Conservation (phyloP, 2,113 vertebrate genomes). For the Campylomormyrus numenius region DNA sequence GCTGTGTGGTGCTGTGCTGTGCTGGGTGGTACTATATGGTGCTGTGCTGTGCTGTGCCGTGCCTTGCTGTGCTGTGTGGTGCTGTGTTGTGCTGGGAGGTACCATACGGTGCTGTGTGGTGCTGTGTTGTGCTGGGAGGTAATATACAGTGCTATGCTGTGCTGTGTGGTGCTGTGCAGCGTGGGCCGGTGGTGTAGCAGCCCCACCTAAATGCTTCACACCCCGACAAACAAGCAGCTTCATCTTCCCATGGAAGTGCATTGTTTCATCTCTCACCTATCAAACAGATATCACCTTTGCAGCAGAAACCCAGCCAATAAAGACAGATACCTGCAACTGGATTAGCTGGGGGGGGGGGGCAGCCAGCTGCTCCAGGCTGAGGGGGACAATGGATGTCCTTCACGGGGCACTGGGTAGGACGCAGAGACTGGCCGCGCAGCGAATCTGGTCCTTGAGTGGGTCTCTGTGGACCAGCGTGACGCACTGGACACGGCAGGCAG, state of each 20-base stretch:
- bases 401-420: conserved; percentile 5
- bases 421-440: neutral
- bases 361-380: neutral
- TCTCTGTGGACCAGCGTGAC: conserved; percentile 34
- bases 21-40: no score
- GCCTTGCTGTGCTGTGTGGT: no score
- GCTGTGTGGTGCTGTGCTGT: no score
- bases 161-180: neutral
- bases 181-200: neutral
- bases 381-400: neutral
- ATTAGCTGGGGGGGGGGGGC: neutral
- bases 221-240: neutral
- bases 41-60: no score
- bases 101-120: no score
- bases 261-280: conserved; percentile 17
- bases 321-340: conserved; percentile 9
- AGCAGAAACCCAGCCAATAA: neutral
- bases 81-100: no score
- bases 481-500: conserved; percentile 28
- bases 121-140: neutral
- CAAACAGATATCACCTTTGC: conserved; percentile 15
- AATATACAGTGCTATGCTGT: neutral
- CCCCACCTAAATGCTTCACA: neutral
- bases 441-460: neutral
- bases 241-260: neutral